Evolutionary conservation across 2,797 vertebrate species (phyloP).

Genomic region (Prionace glauca): DNA sequence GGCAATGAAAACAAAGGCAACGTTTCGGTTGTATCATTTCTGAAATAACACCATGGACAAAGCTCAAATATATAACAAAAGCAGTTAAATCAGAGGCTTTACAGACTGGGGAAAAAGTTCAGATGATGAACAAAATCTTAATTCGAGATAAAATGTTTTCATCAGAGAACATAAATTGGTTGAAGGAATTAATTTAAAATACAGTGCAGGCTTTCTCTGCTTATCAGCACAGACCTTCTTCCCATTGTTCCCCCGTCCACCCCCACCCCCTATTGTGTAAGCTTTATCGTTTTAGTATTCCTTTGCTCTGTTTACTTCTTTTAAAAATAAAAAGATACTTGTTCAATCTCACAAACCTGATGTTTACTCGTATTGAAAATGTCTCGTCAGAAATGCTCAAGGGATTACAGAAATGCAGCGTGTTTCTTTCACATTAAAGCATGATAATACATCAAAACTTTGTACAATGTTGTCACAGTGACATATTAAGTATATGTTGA

Average conservation of each 20-base stretch:
- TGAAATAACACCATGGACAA: background rate
- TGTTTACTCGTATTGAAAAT: background rate
- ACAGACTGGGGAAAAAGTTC: background rate
- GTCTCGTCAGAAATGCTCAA: conserved; percentile 13
- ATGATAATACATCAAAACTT: conserved; percentile 24
- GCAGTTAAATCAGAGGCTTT: background rate
- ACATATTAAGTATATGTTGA: conserved; percentile 31
- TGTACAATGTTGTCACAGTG: conserved; percentile 26
- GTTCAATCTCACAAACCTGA: background rate
- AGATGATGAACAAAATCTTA: conserved; percentile 12
- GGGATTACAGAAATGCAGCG: background rate
- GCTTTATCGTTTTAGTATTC: background rate
- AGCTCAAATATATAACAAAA: background rate
- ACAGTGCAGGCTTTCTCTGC: background rate
- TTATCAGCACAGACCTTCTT: background rate
- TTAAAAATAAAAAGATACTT: conserved; percentile 3
- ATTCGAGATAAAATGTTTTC: background rate
- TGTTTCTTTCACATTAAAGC: background rate
- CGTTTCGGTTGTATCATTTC: background rate
- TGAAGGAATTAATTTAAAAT: background rate
- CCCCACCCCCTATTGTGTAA: background rate
- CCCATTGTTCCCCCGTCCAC: background rate
- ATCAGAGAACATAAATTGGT: background rate
- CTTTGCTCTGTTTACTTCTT: conserved; percentile 5
- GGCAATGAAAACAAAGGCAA: background rate